These are phyloP conservation scores for Leptarthrus brevirostris DNA, from an alignment of 2,888 invertebrate genomes.

Conservation along the genomic window DNA sequence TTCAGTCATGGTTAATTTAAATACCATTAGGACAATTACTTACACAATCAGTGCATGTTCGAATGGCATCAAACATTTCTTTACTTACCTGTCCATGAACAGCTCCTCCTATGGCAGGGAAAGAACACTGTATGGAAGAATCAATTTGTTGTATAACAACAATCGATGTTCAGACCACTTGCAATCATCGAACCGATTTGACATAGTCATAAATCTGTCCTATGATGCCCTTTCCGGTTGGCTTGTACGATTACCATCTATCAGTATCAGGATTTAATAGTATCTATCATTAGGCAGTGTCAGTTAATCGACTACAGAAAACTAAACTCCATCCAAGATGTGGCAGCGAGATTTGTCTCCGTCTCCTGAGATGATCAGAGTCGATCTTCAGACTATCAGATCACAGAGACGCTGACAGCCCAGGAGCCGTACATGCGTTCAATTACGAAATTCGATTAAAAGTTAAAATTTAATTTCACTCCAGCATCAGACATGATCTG, in stretches of 20 bases:
- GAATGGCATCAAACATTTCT: no score
- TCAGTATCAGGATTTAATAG: no score
- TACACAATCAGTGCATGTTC: no score
- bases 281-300: conserved; percentile 17
- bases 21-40: no score
- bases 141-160: conserved; percentile 22
- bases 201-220: conserved; percentile 22
- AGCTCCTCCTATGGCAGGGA: not conserved
- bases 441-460: conserved; percentile 47
- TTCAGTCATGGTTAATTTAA: no score
- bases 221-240: conserved; percentile 14
- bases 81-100: no score
- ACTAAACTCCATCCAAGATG: not conserved
- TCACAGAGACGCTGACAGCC: conserved; percentile 23
- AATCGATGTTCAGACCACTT: conserved; percentile 12
- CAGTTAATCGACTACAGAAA: not conserved
- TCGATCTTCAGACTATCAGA: conserved; percentile 25
- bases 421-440: conserved; percentile 41
- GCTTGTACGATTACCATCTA: no score
- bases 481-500: conserved; percentile 12
- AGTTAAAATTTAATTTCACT: conserved; percentile 41
- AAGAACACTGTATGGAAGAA: conserved; percentile 23
- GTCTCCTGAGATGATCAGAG: conserved; percentile 16
- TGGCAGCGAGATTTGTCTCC: conserved; percentile 21
- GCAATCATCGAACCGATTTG: conserved; percentile 23